These are phyloP conservation scores for Dissostichus mawsoni DNA, from an alignment of 2,113 vertebrate species.

Conservation along the genomic window DNA sequence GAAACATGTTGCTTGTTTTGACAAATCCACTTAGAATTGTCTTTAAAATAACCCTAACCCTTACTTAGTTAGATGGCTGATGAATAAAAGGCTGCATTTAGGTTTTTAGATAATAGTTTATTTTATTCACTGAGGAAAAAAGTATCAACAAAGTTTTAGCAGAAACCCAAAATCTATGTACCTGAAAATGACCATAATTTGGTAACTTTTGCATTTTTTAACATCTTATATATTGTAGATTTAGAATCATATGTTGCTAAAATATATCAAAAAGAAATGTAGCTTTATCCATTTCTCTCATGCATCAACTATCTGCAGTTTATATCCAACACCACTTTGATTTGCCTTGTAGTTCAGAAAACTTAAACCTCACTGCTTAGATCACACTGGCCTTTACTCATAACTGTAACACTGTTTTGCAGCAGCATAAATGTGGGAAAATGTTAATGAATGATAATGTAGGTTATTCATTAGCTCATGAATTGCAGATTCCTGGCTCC, in stretches of 20 bases:
- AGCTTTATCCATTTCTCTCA: neutral
- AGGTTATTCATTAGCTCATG: conserved; percentile 70
- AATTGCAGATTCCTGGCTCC: conserved; percentile 57
- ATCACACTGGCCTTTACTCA: conserved; percentile 10
- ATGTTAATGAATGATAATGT: conserved; percentile 74
- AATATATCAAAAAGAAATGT: neutral
- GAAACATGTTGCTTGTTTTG: neutral
- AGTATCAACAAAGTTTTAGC: no score
- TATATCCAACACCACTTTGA: neutral
- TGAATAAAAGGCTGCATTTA: no score
- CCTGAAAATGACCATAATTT: no score
- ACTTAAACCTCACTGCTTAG: neutral
- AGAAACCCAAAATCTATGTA: no score
- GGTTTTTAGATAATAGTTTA: no score
- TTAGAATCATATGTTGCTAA: neutral
- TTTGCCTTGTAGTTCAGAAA: neutral
- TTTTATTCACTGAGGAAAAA: no score
- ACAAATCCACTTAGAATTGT: neutral
- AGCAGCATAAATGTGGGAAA: conserved; percentile 38
- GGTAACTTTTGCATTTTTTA: neutral
- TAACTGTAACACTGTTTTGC: conserved; percentile 25
- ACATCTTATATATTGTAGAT: neutral
- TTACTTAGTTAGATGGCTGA: no score
- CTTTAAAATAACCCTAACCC: neutral
- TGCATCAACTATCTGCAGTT: neutral